A percentile compares a stretch with the other conserved stretches of the same genome.
Conservation (phyloP, 2,113 vertebrate species). For the Mirza zaza region DNA sequence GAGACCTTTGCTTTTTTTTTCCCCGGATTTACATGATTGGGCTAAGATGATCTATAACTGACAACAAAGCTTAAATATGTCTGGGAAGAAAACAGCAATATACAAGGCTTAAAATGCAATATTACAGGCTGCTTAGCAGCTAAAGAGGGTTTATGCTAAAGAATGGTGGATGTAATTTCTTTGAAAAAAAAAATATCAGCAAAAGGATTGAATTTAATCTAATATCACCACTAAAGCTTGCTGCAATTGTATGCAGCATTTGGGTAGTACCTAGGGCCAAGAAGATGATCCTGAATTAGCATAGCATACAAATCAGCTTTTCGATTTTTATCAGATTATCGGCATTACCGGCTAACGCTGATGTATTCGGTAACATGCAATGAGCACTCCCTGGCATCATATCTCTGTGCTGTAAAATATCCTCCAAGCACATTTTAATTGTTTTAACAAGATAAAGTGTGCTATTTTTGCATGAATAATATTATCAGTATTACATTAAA, state of each 20-base stretch:
- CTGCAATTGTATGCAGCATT: constrained; percentile 83
- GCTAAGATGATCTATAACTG: constrained; percentile 61
- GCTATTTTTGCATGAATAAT: constrained; percentile 86
- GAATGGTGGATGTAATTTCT: constrained; percentile 92
- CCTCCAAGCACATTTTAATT: constrained; percentile 81
- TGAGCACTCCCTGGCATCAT: constrained; percentile 78
- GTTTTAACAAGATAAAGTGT: constrained; percentile 84
- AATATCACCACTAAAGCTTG: constrained; percentile 90
- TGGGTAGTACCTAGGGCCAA: constrained; percentile 84
- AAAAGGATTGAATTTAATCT: constrained; percentile 92
- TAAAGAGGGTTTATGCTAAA: constrained; percentile 85
- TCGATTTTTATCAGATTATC: constrained; percentile 91
- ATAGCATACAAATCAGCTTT: constrained; percentile 90
- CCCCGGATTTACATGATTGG: constrained; percentile 44
- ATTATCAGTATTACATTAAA: constrained; percentile 84
- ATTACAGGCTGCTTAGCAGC: constrained; percentile 76
- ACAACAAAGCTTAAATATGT: constrained; percentile 77
- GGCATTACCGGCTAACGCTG: constrained; percentile 85
- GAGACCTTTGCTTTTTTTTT: background rate
- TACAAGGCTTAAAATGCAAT: constrained; percentile 75
- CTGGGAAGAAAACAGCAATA: constrained; percentile 74
- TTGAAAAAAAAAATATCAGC: constrained; percentile 89
- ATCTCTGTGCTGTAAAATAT: constrained; percentile 79
- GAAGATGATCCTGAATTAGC: constrained; percentile 91
- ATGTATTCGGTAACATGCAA: constrained; percentile 75